Evolutionary conservation across 2,888 invertebrate genomes (phyloP).

Genomic region (Amiota mariae): DNA sequence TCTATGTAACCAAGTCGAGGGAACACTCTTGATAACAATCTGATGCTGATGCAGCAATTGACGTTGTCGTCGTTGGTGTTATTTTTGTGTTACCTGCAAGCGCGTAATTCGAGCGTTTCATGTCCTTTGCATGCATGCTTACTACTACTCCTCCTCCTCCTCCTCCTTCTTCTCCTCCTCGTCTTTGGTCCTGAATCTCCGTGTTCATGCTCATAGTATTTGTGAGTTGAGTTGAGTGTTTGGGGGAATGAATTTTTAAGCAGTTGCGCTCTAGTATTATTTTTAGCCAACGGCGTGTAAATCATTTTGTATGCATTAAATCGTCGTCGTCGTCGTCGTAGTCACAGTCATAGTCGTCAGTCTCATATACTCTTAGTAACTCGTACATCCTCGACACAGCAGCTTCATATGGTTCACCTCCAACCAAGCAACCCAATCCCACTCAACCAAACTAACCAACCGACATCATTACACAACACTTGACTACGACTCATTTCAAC

Average conservation of each 20-base stretch:
- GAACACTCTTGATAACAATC: background rate
- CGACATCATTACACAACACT: no score
- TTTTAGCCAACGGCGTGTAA: slow-evolving; percentile 62
- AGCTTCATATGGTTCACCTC: no score
- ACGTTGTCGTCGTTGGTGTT: background rate
- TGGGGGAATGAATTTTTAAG: slow-evolving; percentile 26
- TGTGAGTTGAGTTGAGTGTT: background rate
- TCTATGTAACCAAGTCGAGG: background rate
- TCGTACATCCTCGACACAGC: background rate
- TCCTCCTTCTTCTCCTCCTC: background rate
- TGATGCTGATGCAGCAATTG: background rate
- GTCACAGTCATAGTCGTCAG: no score
- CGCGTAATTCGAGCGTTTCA: background rate
- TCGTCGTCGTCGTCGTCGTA: slow-evolving; percentile 46
- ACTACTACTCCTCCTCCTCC: background rate
- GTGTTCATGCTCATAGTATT: slow-evolving; percentile 27
- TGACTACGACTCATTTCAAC: slow-evolving; percentile 1
- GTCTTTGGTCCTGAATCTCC: no score
- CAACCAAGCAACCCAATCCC: no score
- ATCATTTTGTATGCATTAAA: slow-evolving; percentile 69
- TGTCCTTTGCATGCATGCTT: slow-evolving; percentile 8
- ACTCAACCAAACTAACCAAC: no score
- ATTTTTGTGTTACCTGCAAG: no score
- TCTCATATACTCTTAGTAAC: slow-evolving; percentile 30
- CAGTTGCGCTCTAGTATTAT: slow-evolving; percentile 49